These are phyloP conservation scores for Verasper variegatus DNA, from an alignment of 2,113 vertebrate species.

Conservation along the genomic window DNA sequence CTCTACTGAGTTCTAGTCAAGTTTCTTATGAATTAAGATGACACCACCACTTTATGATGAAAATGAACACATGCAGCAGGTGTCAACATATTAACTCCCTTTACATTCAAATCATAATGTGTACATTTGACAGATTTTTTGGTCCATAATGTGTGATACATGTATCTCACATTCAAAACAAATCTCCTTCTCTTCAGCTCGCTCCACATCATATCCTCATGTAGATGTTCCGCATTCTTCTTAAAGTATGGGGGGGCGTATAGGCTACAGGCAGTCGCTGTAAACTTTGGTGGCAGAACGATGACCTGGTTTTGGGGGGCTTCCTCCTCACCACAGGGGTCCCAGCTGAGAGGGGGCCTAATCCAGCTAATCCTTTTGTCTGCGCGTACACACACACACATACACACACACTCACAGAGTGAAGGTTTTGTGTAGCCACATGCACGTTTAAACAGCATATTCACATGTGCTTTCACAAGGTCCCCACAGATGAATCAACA, in stretches of 20 bases:
- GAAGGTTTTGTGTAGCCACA: slow-evolving; percentile 43
- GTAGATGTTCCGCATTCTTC: background rate
- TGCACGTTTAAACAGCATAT: slow-evolving; percentile 20
- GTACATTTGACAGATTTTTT: too few relatives aligned
- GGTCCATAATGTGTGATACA: too few relatives aligned
- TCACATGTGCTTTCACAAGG: background rate
- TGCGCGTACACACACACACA: slow-evolving; percentile 60
- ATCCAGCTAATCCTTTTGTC: slow-evolving; percentile 83
- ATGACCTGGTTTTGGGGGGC: slow-evolving; percentile 76
- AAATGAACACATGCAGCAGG: too few relatives aligned
- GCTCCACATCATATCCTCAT: background rate
- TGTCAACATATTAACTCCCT: too few relatives aligned
- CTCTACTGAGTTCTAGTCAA: too few relatives aligned
- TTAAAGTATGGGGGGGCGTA: slow-evolving; percentile 3
- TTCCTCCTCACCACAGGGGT: slow-evolving; percentile 78
- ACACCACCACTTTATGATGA: too few relatives aligned
- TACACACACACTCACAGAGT: slow-evolving; percentile 29
- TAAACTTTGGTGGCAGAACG: slow-evolving; percentile 56
- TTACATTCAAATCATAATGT: too few relatives aligned
- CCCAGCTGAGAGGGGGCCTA: slow-evolving; percentile 76
- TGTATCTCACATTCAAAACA: too few relatives aligned
- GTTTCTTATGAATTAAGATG: too few relatives aligned
- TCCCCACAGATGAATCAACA: background rate
- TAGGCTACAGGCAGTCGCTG: slow-evolving; percentile 64
- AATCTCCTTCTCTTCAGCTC: too few relatives aligned